A percentile compares a stretch with the other conserved stretches of the same genome.
Evolutionary conservation across 2,113 vertebrate species (phyloP).

Genomic region (Sebastes fasciatus): DNA sequence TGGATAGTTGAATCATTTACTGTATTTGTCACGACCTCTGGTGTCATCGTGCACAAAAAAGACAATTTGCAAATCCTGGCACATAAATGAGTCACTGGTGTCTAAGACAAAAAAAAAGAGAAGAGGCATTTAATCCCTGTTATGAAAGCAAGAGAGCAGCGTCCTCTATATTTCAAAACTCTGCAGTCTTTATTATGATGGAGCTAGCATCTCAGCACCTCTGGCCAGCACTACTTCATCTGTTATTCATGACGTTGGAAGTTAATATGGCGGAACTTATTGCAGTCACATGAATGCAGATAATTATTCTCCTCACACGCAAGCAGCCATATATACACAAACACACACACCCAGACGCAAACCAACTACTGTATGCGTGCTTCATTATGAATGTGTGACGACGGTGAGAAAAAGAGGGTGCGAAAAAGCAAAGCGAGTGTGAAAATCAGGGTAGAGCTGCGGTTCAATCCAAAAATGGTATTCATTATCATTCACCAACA

Average conservation of each 20-base stretch:
- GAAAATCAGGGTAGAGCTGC: not conserved
- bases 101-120: not conserved
- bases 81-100: not conserved
- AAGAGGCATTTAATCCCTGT: not conserved
- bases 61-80: not conserved
- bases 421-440: constrained; percentile 1
- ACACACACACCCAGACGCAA: constrained; percentile 1
- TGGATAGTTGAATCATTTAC: not conserved
- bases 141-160: not conserved
- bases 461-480: not conserved
- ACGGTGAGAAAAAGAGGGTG: not conserved
- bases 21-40: not conserved
- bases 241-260: constrained; percentile 40
- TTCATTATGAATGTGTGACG: constrained; percentile 31
- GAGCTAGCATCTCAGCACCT: constrained; percentile 1
- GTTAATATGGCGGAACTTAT: constrained; percentile 43
- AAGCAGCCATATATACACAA: not conserved
- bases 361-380: not conserved
- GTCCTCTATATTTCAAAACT: not conserved
- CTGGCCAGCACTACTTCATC: constrained; percentile 24
- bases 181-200: constrained; percentile 1
- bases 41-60: not conserved
- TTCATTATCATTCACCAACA: not conserved
- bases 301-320: constrained; percentile 54
- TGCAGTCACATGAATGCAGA: constrained; percentile 35